These are phyloP conservation scores for Pipistrellus kuhlii DNA, from an alignment of 2,797 vertebrate species.

Conservation along the genomic window DNA sequence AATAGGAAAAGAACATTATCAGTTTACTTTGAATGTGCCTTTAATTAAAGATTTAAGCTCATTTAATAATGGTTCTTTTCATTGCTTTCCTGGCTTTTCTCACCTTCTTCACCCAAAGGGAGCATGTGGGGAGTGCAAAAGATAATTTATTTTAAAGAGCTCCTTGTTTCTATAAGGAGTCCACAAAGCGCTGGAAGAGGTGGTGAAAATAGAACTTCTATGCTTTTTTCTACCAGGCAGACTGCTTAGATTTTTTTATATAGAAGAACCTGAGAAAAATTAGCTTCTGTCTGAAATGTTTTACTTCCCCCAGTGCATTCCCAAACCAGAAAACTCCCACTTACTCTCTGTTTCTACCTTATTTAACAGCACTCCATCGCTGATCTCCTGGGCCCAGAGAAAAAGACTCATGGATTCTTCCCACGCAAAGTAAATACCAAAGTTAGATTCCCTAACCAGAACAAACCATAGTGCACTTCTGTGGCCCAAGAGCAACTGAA, in stretches of 20 bases:
- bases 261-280: constrained; percentile 31
- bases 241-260: constrained; percentile 53
- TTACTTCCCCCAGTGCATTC: constrained; percentile 20
- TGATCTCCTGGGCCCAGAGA: constrained; percentile 15
- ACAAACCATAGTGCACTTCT: not conserved
- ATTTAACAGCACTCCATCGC: constrained; percentile 30
- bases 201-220: constrained; percentile 31
- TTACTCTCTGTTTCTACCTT: constrained; percentile 49
- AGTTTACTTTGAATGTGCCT: constrained; percentile 41
- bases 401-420: not conserved
- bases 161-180: constrained; percentile 45
- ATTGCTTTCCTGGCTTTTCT: constrained; percentile 21
- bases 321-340: constrained; percentile 49
- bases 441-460: constrained; percentile 1
- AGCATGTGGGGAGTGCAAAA: not conserved
- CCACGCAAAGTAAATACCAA: not conserved
- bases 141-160: constrained; percentile 46
- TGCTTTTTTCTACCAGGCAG: not conserved
- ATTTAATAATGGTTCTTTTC: constrained; percentile 4
- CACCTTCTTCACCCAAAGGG: not conserved
- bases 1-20: not conserved
- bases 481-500: not conserved
- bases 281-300: constrained; percentile 43
- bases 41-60: constrained; percentile 5
- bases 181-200: constrained; percentile 25